Base-by-base conservation (phyloP, 2,113 vertebrate species). In the Mugil cephalus region DNA sequence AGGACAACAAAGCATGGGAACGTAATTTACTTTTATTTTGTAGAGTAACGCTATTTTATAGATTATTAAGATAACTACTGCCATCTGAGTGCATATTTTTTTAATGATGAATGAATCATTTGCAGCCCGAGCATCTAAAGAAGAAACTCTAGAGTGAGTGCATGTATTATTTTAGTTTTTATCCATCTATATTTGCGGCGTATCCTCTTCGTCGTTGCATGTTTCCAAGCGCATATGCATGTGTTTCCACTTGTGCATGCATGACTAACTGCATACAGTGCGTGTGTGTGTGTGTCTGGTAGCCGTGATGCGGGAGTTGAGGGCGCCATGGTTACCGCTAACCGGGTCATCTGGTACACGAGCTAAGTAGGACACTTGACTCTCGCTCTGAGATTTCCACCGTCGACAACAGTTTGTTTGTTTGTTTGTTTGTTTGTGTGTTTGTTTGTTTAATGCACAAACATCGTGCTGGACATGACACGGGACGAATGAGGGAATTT, bases 331-430 rank as follows among this genome's bases (percentile, higher is more conserved):
- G 82, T 77, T 73, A 73, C 47, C 12, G 46, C 62, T 85, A 87
- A 86, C 69, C 55, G 10, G 84, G 83, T 90, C 83, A 90, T 81
- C 62, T 10, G 43, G 77, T 82, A 71, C 79, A 72, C 5, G 0
- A 65, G 69, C 61, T 82, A 92, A 90, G 79, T 89, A 84, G 86
- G 87, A 76, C 87, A 83, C 53, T 79, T 74, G 82, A 70, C 74
- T 83, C 58, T 55, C 38, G 53, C 74, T 75, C 8, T 1, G 64
- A 74, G 54, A 80, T 80, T 68, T 67, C 47, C 77, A 63, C 39
- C 58, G 61, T 50, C 43, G 50, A 10, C 77, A 63, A 40, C 52
- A 53, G 42, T 51, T 56, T 1, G n/a, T 34, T 60, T 71, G 77
- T 60, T 74, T 66, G 64, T 65, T 50, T 58, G 36, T 59, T 69